Evolutionary conservation across 2,797 vertebrate species (phyloP).

Genomic region (Tragelaphus eurycerus): DNA sequence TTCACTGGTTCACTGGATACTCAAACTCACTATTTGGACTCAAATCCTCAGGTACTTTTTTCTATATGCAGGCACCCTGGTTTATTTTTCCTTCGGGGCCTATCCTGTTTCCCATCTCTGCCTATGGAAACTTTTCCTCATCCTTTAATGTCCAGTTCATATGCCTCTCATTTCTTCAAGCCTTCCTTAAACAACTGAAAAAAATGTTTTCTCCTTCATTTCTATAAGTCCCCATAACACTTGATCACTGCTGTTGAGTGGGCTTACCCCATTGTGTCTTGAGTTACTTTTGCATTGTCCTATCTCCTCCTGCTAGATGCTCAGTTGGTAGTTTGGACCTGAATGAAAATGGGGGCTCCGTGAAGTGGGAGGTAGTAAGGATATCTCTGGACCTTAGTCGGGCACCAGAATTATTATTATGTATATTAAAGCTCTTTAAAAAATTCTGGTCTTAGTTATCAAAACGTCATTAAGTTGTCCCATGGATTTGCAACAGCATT

Average conservation of each 20-base stretch:
- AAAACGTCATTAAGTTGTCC: background rate
- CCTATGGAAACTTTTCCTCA: constrained; percentile 16
- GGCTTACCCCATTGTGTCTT: background rate
- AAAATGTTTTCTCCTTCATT: background rate
- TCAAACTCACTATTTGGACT: background rate
- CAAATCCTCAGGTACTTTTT: background rate
- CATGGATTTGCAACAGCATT: background rate
- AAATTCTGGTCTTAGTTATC: constrained; percentile 8
- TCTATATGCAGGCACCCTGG: background rate
- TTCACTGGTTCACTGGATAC: background rate
- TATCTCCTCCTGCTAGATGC: background rate
- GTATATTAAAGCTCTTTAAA: background rate
- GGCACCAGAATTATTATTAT: constrained; percentile 9
- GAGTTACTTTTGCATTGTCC: background rate
- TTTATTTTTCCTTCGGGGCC: background rate
- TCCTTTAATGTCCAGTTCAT: constrained; percentile 26
- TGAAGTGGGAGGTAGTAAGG: background rate
- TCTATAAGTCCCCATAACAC: background rate
- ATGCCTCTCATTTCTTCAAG: constrained; percentile 31
- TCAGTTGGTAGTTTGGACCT: background rate
- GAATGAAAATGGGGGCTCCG: background rate
- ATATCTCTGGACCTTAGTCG: background rate
- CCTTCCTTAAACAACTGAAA: background rate
- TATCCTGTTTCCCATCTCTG: background rate
- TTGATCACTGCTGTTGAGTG: background rate